These are phyloP conservation scores for Drosophila lacertosa DNA, from an alignment of 1,140 invertebrate genomes.

Conservation along the genomic window DNA sequence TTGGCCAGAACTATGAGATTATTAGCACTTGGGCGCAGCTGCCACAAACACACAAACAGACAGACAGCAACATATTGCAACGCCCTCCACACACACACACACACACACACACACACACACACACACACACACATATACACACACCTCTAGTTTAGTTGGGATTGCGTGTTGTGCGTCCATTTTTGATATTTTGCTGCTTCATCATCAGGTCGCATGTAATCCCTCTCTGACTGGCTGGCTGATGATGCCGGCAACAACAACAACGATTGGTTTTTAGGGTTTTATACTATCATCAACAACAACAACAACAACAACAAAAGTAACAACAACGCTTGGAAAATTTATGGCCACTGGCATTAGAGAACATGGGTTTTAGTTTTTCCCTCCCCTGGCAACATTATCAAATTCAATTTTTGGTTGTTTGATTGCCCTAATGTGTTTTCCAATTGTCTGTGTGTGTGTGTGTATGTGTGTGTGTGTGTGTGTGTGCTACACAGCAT, in stretches of 20 bases:
- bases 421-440: conserved; percentile 80
- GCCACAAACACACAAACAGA: conserved; percentile 34
- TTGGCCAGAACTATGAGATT: conserved; percentile 78
- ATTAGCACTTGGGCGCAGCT: conserved; percentile 80
- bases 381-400: conserved; percentile 49
- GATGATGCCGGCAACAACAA: conserved; percentile 60
- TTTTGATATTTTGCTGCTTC: conserved; percentile 79
- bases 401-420: conserved; percentile 79
- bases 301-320: conserved; percentile 46
- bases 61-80: conserved; percentile 63
- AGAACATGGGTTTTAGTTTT: conserved; percentile 70
- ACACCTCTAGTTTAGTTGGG: conserved; percentile 6
- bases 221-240: conserved; percentile 64
- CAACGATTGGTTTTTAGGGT: conserved; percentile 59
- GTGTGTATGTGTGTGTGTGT: conserved; percentile 10
- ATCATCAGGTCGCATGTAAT: conserved; percentile 67
- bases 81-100: conserved; percentile 49
- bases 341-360: conserved; percentile 75
- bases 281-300: conserved; percentile 46
- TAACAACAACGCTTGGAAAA: conserved; percentile 54
- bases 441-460: conserved; percentile 62
- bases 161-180: conserved; percentile 79
- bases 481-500: conserved; percentile 43
- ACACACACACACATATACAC: conserved; percentile 1
- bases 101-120: conserved; percentile 1